Conservation (phyloP, 1,140 invertebrate species). For the Vanessa tameamea region DNA sequence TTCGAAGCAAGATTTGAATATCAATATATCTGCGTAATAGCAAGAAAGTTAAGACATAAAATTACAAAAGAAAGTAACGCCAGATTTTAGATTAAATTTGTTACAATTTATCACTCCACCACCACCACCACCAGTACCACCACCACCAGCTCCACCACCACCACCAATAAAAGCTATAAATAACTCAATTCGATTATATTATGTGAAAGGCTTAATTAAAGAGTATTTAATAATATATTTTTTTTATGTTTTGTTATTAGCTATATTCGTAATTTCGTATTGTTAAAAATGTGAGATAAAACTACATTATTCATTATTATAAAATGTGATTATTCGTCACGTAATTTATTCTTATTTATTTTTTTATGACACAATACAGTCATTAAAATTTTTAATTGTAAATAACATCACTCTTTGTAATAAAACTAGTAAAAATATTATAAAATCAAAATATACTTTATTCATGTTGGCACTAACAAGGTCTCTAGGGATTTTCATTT, state of each 20-base stretch:
- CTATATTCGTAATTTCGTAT: neutral
- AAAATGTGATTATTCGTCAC: too few relatives aligned
- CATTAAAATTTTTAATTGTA: too few relatives aligned
- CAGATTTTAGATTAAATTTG: constrained; percentile 26
- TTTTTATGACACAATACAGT: too few relatives aligned
- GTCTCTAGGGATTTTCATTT: too few relatives aligned
- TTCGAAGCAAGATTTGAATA: neutral
- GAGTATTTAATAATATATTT: constrained; percentile 5
- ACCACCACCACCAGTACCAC: constrained; percentile 14
- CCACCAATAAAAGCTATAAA: constrained; percentile 32
- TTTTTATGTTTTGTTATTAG: neutral
- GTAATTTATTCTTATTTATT: too few relatives aligned
- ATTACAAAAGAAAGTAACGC: constrained; percentile 30
- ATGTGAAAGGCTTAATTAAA: constrained; percentile 38
- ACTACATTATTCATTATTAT: too few relatives aligned
- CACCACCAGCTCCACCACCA: constrained; percentile 10
- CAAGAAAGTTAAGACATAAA: constrained; percentile 22
- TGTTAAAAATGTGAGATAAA: neutral
- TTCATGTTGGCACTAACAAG: too few relatives aligned
- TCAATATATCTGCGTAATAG: neutral
- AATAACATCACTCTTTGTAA: too few relatives aligned
- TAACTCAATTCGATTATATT: constrained; percentile 30
- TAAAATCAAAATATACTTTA: too few relatives aligned
- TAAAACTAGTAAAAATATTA: too few relatives aligned
- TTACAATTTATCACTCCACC: constrained; percentile 28